These are phyloP conservation scores for Pampus argenteus DNA, from an alignment of 2,797 vertebrate genomes.

Conservation along the genomic window DNA sequence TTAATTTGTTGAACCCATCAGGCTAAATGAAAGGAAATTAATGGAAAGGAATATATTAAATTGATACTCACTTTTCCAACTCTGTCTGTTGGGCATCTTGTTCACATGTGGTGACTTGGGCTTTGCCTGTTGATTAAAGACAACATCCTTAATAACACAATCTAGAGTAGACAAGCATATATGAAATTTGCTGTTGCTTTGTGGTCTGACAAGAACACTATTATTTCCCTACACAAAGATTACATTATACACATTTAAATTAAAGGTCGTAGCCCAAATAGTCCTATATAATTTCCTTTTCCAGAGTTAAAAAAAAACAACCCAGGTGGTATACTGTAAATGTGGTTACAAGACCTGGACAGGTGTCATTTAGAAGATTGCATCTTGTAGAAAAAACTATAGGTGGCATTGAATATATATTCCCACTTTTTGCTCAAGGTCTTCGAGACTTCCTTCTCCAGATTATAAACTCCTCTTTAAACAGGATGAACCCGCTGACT, in stretches of 20 bases:
- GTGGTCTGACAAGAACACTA: not conserved
- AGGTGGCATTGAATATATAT: not conserved
- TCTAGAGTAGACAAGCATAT: not conserved
- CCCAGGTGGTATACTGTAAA: not conserved
- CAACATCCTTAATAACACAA: slow-evolving; percentile 27
- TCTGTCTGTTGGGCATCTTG: slow-evolving; percentile 51
- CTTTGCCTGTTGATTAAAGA: slow-evolving; percentile 62
- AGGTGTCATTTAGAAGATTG: not conserved
- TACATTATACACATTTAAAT: not conserved
- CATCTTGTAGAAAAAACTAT: not conserved
- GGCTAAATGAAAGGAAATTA: no score
- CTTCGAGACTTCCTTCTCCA: no score
- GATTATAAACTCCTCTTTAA: not conserved
- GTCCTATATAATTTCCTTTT: not conserved
- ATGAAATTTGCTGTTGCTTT: not conserved
- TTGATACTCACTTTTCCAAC: slow-evolving; percentile 67
- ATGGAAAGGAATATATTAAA: no score
- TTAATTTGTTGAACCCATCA: no score
- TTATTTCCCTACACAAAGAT: not conserved
- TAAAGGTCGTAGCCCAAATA: not conserved
- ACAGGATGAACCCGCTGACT: not conserved
- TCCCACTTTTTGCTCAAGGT: no score
- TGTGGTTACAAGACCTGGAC: not conserved
- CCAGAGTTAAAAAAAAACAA: no score
- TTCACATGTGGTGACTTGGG: slow-evolving; percentile 39